Evolutionary conservation across 2,113 vertebrate genomes (phyloP), one percentile per base, ranked within the genome.

Genomic region (Lophochroa leadbeateri): DNA sequence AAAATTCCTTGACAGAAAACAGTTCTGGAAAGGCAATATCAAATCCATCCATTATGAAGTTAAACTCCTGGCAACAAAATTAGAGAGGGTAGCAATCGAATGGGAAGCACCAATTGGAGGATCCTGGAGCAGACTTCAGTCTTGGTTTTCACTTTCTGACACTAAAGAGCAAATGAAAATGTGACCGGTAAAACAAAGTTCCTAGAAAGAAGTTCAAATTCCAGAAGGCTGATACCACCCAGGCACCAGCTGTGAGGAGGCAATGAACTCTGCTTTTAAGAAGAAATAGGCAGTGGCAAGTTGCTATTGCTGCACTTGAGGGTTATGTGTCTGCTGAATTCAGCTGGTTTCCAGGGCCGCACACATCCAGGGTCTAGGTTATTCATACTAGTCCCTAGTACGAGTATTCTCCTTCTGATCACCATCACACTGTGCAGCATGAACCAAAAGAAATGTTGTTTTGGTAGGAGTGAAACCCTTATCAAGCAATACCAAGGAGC

Each of bases 131-230:
- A 63, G n/a, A 33, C 41, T n/a, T 93, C 60, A 25, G 16, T 74
- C 60, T 72, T 65, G 39, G 20, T 92, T 92, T 91, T 89, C 43
- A 37, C 33, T 88, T 95, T 82, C 78, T 70, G 24, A 52, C 53
- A 58, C 61, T 82, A 49, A 87, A 79, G 35, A 80, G 31, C 21
- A 86, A 69, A 70, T 43, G 28, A 87, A 88, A 90, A 80, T 60
- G 17, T 74, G 70, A 74, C 53, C 39, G 20, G 46, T 72, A 67
- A 91, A 91, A 82, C 39, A 13, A 80, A 52, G 50, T 93, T 96
- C 94, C 91, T 96, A 77, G 93, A 95, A 93, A 75, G 94, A 92
- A 89, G 52, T 7, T 81, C 20, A 35, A 60, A 86, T 81, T 90
- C 90, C 85, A 83, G 68, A 78, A 88, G 71, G 63, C 37, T 86